Percentiles rank a stretch among this genome's conserved stretches.
phyloP scores from a whole-genome alignment of 2,113 vertebrate species.

The Electrona antarctica region DNA sequence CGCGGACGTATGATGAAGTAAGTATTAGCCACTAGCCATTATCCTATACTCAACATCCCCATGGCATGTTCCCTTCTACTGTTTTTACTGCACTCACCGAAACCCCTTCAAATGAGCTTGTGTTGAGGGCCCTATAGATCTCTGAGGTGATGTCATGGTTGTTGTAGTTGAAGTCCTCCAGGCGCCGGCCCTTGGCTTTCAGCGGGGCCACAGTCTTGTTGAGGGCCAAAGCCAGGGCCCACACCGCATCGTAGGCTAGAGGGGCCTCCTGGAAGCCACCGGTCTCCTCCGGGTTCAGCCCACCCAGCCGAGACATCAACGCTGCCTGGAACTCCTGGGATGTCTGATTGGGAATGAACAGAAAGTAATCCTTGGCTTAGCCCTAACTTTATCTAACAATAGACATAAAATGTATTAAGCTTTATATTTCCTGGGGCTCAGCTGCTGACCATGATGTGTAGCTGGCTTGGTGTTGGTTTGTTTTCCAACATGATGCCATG shows the following conservation, averaged over 20 bases:
- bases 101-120: conserved; percentile 93
- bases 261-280: conserved; percentile 95
- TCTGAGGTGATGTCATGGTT: conserved; percentile 93
- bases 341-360: conserved; percentile 75
- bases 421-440: background rate
- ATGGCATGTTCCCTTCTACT: too few relatives aligned
- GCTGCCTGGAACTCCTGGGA: conserved; percentile 93
- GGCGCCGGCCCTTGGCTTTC: conserved; percentile 82
- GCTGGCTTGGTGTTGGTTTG: background rate
- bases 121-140: conserved; percentile 95
- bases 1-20: too few relatives aligned
- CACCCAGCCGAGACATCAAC: conserved; percentile 88
- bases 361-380: background rate
- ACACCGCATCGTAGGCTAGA: conserved; percentile 92
- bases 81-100: conserved; percentile 82
- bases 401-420: background rate
- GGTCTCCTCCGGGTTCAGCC: conserved; percentile 90
- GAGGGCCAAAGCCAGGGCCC: conserved; percentile 92
- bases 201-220: conserved; percentile 92
- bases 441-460: background rate
- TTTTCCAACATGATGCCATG: too few relatives aligned
- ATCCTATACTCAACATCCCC: too few relatives aligned
- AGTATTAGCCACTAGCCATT: too few relatives aligned
- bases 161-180: conserved; percentile 98
- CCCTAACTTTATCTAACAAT: too few relatives aligned